These are phyloP conservation scores for Drosophila falleni DNA, from an alignment of 2,888 invertebrate genomes.

Conservation along the genomic window DNA sequence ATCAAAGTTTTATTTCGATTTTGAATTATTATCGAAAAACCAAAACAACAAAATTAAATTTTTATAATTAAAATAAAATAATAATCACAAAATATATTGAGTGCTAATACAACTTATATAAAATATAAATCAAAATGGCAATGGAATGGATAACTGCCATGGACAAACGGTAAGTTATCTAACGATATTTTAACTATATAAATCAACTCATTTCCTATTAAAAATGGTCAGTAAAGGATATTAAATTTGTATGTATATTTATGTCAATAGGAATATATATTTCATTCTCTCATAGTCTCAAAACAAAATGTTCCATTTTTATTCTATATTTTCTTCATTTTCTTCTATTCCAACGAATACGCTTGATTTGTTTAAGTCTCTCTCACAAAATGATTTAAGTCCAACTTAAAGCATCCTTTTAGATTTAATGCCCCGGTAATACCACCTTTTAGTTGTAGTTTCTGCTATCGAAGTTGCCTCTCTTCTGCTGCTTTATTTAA, in stretches of 20 bases:
- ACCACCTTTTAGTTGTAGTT: constrained; percentile 14
- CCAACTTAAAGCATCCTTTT: neutral
- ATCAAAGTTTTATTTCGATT: constrained; percentile 13
- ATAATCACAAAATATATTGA: neutral
- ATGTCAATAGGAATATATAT: neutral
- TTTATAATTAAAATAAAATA: neutral
- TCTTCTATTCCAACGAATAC: neutral
- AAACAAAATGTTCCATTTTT: neutral
- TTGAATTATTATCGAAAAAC: constrained; percentile 12
- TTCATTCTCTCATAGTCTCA: neutral
- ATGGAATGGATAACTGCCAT: constrained; percentile 87
- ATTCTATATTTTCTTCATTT: neutral
- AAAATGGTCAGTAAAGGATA: neutral
- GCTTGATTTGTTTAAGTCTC: neutral
- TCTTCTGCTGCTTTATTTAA: constrained; percentile 10
- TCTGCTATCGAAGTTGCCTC: neutral
- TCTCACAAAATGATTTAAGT: neutral
- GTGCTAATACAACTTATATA: neutral
- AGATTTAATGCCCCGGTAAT: neutral
- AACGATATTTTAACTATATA: neutral
- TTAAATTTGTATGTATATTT: neutral
- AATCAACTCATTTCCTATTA: neutral
- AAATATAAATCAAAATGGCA: constrained; percentile 82
- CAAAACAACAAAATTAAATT: constrained; percentile 9
- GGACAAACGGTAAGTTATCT: constrained; percentile 86